These are phyloP conservation scores for Clarias batrachus DNA, from an alignment of 2,113 vertebrate species.

Conservation along the genomic window DNA sequence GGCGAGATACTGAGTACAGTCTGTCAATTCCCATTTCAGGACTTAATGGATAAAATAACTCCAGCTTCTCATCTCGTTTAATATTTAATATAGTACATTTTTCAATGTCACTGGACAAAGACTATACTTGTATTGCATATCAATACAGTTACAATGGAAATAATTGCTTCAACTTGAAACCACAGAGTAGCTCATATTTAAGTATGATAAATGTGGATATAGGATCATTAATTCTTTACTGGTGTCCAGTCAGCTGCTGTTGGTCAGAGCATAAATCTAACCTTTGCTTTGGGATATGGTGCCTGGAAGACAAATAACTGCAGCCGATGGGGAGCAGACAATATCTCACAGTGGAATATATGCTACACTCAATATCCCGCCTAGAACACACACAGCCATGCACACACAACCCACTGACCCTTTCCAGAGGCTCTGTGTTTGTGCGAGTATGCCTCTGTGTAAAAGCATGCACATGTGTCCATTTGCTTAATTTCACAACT, in stretches of 20 bases:
- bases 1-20: background rate
- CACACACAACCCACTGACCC: background rate
- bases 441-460: constrained; percentile 18
- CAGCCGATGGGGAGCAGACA: constrained; percentile 31
- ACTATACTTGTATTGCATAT: background rate
- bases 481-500: constrained; percentile 12
- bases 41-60: background rate
- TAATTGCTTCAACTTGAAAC: background rate
- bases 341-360: constrained; percentile 39
- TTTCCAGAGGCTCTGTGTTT: constrained; percentile 16
- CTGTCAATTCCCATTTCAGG: background rate
- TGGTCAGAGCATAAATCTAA: constrained; percentile 44
- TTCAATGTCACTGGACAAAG: background rate
- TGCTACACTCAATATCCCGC: background rate
- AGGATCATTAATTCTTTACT: constrained; percentile 38
- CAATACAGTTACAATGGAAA: background rate
- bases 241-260: constrained; percentile 40
- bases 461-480: background rate
- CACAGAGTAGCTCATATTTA: background rate
- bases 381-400: constrained; percentile 19
- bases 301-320: constrained; percentile 46
- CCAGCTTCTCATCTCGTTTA: background rate
- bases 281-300: constrained; percentile 19
- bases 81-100: background rate
- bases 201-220: constrained; percentile 12